Conservation (phyloP, 2,113 vertebrate species). For the Xiphophorus hellerii region DNA sequence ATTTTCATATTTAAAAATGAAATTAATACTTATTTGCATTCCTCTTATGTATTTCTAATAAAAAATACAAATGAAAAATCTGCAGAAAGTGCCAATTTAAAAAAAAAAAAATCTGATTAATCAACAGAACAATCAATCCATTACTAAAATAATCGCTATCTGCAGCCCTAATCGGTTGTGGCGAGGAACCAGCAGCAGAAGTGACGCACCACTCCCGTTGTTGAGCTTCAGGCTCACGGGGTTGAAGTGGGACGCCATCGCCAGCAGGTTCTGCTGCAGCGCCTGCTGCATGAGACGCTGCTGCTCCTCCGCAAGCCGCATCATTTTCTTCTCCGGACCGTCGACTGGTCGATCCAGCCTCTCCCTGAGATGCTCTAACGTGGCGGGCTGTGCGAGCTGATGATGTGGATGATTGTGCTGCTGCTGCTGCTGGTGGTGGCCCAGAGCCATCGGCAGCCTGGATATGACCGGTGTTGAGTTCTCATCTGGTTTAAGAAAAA, state of each 20-base stretch:
- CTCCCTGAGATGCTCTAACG: slow-evolving; percentile 91
- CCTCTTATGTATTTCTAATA: no score
- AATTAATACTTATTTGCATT: no score
- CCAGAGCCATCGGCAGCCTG: slow-evolving; percentile 84
- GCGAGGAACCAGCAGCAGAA: background rate
- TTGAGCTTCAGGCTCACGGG: slow-evolving; percentile 90
- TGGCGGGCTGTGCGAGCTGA: slow-evolving; percentile 82
- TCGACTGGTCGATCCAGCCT: slow-evolving; percentile 84
- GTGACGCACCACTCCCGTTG: slow-evolving; percentile 83
- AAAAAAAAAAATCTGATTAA: no score
- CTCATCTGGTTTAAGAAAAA: slow-evolving; percentile 64
- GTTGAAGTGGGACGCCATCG: slow-evolving; percentile 89
- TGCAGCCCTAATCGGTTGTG: background rate
- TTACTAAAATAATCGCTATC: no score
- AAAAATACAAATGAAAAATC: no score
- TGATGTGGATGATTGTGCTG: slow-evolving; percentile 83
- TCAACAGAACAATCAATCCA: no score
- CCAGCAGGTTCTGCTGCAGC: slow-evolving; percentile 92
- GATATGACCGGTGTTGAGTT: slow-evolving; percentile 75
- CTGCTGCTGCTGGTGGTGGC: slow-evolving; percentile 67
- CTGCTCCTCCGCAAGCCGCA: slow-evolving; percentile 87
- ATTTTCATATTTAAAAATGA: no score
- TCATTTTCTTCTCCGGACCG: slow-evolving; percentile 87
- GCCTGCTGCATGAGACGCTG: slow-evolving; percentile 95
- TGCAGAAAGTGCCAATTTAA: no score